phyloP scores from a whole-genome alignment of 2,888 invertebrate genomes.

The Epinotia brunnichana region DNA sequence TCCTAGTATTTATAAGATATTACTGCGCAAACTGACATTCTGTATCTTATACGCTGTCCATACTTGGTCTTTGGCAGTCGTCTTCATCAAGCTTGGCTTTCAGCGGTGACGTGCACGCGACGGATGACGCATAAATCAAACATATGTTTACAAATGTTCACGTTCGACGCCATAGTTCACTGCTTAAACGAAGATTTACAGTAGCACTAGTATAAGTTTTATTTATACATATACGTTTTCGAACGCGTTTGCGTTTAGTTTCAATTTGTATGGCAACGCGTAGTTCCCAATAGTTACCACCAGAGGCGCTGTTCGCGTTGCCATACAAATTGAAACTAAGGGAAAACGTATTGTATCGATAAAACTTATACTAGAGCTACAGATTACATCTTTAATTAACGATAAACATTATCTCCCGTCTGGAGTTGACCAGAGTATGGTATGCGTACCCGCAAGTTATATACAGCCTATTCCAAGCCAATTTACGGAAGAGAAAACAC shows the following conservation, averaged over 20 bases:
- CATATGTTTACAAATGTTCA: too few relatives aligned
- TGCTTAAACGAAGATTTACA: background rate
- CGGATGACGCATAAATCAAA: too few relatives aligned
- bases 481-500: background rate
- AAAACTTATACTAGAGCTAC: too few relatives aligned
- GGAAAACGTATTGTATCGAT: too few relatives aligned
- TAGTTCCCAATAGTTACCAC: too few relatives aligned
- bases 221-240: too few relatives aligned
- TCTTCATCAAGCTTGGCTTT: background rate
- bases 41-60: conserved; percentile 16
- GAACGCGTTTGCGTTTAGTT: too few relatives aligned
- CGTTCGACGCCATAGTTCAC: too few relatives aligned
- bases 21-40: conserved; percentile 13
- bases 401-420: background rate
- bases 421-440: background rate
- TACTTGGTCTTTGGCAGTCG: background rate
- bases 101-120: background rate
- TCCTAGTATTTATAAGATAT: conserved; percentile 9
- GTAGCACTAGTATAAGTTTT: too few relatives aligned
- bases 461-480: conserved; percentile 7
- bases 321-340: too few relatives aligned
- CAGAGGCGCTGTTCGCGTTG: too few relatives aligned
- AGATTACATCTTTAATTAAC: background rate
- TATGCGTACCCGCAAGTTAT: conserved; percentile 16
- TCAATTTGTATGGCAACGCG: too few relatives aligned